Percentiles rank a stretch among this genome's conserved stretches.
Conservation (phyloP, 30 jellyfish, hydroid and myxozoan species). For the Hydractinia echinata region DNA sequence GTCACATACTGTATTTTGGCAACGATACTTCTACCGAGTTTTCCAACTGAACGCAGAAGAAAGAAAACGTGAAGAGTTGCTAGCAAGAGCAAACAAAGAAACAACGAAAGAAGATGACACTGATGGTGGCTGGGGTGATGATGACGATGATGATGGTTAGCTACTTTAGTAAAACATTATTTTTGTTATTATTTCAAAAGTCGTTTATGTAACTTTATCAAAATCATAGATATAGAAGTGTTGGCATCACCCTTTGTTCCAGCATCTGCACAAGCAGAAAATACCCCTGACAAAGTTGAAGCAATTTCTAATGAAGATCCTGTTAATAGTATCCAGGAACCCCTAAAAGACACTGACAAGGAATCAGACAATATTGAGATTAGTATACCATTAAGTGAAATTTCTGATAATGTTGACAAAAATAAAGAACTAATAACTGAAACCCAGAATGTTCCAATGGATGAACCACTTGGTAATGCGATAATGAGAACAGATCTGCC, state of each 20-base stretch:
- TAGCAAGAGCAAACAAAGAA: constrained; percentile 64
- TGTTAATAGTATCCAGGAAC: background rate
- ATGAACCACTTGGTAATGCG: too few species aligned
- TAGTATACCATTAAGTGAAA: background rate
- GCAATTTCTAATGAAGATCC: background rate
- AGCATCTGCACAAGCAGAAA: background rate
- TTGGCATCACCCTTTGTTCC: background rate
- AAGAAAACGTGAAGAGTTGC: constrained; percentile 61
- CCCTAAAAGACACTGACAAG: background rate
- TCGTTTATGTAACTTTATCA: too few species aligned
- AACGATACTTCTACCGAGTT: constrained; percentile 62
- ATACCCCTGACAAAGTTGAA: background rate
- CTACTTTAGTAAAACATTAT: too few species aligned
- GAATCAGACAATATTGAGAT: background rate
- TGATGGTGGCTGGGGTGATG: constrained; percentile 37
- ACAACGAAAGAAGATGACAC: constrained; percentile 21
- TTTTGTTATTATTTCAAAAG: too few species aligned
- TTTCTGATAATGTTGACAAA: background rate
- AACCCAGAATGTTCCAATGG: background rate
- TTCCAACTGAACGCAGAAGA: constrained; percentile 56
- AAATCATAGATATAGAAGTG: background rate
- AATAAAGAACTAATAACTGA: background rate
- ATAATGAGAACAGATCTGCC: too few species aligned
- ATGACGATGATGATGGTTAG: constrained; percentile 69
- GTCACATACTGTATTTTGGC: constrained; percentile 77